Conservation (phyloP, 2,888 invertebrate genomes). For the Rotaria sp. region DNA sequence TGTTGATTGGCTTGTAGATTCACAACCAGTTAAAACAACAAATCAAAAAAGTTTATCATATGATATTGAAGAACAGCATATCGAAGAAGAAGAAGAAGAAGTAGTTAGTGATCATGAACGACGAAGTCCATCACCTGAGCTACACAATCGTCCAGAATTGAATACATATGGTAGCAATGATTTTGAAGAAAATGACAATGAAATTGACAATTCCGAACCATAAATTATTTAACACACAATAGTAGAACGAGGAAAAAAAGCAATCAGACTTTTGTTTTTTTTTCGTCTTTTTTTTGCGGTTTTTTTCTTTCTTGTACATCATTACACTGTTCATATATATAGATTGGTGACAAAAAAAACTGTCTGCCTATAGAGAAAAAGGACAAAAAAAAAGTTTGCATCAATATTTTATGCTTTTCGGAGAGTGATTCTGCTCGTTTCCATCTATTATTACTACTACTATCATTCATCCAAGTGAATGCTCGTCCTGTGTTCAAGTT, state of each 20-base stretch:
- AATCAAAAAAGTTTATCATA: background rate
- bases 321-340: constrained; percentile 12
- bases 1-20: background rate
- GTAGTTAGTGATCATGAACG: background rate
- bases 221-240: background rate
- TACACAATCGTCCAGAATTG: background rate
- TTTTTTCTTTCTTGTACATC: constrained; percentile 9
- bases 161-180: background rate
- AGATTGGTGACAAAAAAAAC: background rate
- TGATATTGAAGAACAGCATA: background rate
- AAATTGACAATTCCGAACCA: background rate
- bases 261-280: background rate
- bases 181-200: background rate
- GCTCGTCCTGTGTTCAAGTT: background rate
- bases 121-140: background rate
- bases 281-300: background rate
- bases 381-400: background rate
- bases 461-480: background rate
- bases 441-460: constrained; percentile 4
- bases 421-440: constrained; percentile 1
- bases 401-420: constrained; percentile 1
- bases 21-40: background rate
- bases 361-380: background rate
- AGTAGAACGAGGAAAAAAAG: background rate
- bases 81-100: background rate